phyloP scores from a whole-genome alignment of 2,113 vertebrate species.

The Mormyrus iriodes region DNA sequence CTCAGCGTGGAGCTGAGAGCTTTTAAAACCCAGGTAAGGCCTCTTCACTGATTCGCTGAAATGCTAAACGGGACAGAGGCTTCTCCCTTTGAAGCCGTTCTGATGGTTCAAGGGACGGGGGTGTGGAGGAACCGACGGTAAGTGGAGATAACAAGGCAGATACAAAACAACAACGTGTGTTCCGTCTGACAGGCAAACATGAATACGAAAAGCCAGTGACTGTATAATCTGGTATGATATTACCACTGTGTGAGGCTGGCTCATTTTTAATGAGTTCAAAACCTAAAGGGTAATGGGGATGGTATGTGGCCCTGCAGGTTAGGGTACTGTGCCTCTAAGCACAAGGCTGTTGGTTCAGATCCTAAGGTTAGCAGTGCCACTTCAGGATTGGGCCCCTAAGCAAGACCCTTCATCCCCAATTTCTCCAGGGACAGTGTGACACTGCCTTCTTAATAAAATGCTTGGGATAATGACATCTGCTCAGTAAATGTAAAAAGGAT shows the following conservation, averaged over 20 bases:
- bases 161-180: background rate
- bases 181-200: background rate
- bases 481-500: background rate
- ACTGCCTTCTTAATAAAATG: background rate
- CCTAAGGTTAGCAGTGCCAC: background rate
- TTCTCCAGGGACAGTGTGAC: background rate
- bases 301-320: background rate
- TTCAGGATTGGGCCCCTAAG: background rate
- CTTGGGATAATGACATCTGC: background rate
- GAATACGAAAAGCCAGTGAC: background rate
- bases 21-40: conserved; percentile 15
- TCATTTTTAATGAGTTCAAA: background rate
- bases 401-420: background rate
- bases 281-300: background rate
- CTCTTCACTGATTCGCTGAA: background rate
- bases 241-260: background rate
- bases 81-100: background rate
- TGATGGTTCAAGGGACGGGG: background rate
- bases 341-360: background rate
- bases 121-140: background rate
- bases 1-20: conserved; percentile 46
- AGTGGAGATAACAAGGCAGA: background rate
- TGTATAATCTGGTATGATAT: background rate
- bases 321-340: background rate
- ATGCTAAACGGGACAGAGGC: background rate